Conservation (phyloP, 2,113 vertebrate species). For the Nothoprocta perdicaria region DNA sequence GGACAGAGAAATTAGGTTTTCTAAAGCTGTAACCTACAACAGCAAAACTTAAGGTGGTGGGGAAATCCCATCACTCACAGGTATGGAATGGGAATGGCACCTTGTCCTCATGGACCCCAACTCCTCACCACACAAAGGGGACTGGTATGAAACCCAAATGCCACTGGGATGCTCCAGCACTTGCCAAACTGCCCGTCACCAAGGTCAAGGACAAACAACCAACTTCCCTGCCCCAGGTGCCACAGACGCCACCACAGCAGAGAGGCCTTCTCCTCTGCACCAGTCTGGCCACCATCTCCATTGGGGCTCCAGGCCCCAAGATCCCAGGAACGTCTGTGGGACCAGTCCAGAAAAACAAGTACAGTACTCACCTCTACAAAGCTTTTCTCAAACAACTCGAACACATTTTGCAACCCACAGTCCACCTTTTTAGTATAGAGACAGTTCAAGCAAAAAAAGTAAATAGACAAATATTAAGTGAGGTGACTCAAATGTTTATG, state of each 20-base stretch:
- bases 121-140: not conserved
- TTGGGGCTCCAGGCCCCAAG: too few relatives aligned
- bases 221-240: not conserved
- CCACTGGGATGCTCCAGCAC: not conserved
- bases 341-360: not conserved
- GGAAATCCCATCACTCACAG: not conserved
- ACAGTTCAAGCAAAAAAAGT: not conserved
- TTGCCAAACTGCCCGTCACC: not conserved
- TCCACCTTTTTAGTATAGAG: not conserved
- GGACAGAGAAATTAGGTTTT: constrained; percentile 49
- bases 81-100: not conserved
- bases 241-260: not conserved
- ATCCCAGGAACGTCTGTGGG: not conserved
- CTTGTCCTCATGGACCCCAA: not conserved
- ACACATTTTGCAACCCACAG: not conserved
- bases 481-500: constrained; percentile 10
- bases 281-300: not conserved
- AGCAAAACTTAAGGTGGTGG: not conserved
- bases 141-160: not conserved
- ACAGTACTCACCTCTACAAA: not conserved
- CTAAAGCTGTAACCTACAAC: not conserved
- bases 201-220: not conserved
- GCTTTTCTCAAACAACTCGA: not conserved
- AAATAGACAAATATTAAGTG: constrained; percentile 61
- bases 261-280: not conserved